phyloP scores from a whole-genome alignment of 2,113 vertebrate species.

The Nothobranchius furzeri region DNA sequence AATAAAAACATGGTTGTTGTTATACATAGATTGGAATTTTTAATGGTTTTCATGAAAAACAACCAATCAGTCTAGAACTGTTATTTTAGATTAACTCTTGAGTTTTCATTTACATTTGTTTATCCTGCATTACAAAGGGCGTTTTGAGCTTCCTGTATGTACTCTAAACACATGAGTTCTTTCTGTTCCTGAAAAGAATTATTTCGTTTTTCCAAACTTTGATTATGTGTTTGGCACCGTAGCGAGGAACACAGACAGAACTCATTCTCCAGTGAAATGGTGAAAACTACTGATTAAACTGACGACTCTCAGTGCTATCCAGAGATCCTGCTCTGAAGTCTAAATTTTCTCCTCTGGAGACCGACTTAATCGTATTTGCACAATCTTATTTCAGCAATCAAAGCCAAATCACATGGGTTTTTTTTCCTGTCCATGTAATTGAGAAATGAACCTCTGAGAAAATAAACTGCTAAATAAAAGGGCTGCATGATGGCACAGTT shows the following conservation, averaged over 20 bases:
- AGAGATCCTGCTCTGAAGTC: slow-evolving; percentile 25
- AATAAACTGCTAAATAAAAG: too few relatives aligned
- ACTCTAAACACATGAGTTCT: slow-evolving; percentile 26
- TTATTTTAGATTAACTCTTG: too few relatives aligned
- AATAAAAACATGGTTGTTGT: too few relatives aligned
- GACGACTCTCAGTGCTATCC: slow-evolving; percentile 19
- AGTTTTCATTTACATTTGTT: neutral
- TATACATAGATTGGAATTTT: neutral
- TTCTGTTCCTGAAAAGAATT: slow-evolving; percentile 1
- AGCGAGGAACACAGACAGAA: slow-evolving; percentile 16
- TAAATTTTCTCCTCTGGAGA: slow-evolving; percentile 24
- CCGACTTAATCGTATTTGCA: slow-evolving; percentile 36
- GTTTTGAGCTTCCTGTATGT: neutral
- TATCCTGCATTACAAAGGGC: neutral
- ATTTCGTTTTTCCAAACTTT: slow-evolving; percentile 20
- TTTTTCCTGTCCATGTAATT: too few relatives aligned
- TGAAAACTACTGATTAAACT: slow-evolving; percentile 9
- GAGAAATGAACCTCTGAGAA: too few relatives aligned
- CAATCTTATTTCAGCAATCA: slow-evolving; percentile 11
- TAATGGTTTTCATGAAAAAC: neutral
- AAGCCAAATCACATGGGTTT: too few relatives aligned
- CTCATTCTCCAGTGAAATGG: slow-evolving; percentile 17
- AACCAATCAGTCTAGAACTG: too few relatives aligned
- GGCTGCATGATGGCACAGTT: too few relatives aligned
- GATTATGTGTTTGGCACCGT: slow-evolving; percentile 13